Base-by-base conservation (phyloP, 2,113 vertebrate genomes). In the Thalassoma bifasciatum region DNA sequence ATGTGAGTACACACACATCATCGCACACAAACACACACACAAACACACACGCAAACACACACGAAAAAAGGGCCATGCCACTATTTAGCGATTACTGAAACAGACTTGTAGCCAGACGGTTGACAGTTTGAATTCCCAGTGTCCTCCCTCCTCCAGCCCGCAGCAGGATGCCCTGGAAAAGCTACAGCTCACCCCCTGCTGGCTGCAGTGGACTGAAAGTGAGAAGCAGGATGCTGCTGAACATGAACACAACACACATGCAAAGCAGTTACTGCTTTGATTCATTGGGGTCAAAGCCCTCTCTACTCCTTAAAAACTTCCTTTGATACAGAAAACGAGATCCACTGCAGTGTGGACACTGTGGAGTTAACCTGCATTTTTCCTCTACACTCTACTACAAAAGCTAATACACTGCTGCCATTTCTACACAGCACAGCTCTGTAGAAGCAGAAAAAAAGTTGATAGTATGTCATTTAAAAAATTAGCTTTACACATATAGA, bases 111-210 rank as follows among this genome's bases (percentile, higher is more conserved):
- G 67, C 86, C 89, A 91, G 89, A 89, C 85, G 89, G 89, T 79
- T 84, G 84, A 91, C 89, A 89, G 89, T 91, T 84, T 89, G 89
- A 89, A 83, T 80, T 88, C 87, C 87, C 85, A 82, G 82, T 82
- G 78, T 69, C 86, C 74, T 72, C 68, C 83, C 77, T 59, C 77
- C 76, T 78, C 81, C 66, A 19, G 52, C 66, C 47, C 82, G 17
- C 84, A 51, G 77, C 68, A 42, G 81, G 71, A 5, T 8, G 2
- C 68, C 78, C 78, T 84, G 86, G 76, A 87, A n/a, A 80, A 60
- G 50, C 46, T 74, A 44, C 72, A 24, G 58, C 53, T 3, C 40
- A 1, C 58, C 46, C 16, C 65, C 69, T 24, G 47, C 63, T 9
- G 66, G 17, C 72, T 62, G 38, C 40, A 57, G 61, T 24, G 53